Percentiles rank a stretch among this genome's conserved stretches.
Conservation (phyloP, 1,140 invertebrate species). For the Drosophila rhopaloa region DNA sequence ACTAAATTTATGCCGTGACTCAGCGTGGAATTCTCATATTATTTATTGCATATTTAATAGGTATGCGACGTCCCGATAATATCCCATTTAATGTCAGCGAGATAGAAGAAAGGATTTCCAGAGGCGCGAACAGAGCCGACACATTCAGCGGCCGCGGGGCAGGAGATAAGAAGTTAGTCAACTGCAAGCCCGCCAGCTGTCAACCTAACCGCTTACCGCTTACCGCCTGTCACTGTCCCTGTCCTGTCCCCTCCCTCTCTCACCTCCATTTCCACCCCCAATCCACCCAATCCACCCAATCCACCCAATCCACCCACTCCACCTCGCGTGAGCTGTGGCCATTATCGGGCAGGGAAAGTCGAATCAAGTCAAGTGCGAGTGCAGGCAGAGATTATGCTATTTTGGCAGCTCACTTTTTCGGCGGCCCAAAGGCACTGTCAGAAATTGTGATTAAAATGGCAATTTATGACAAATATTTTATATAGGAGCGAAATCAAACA, state of each 20-base stretch:
- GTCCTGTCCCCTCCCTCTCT: neutral
- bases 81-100: conserved; percentile 13
- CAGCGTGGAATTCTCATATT: conserved; percentile 15
- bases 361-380: conserved; percentile 46
- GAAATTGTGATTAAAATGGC: neutral
- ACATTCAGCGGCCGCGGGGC: conserved; percentile 12
- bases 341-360: conserved; percentile 19
- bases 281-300: neutral
- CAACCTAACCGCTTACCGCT: conserved; percentile 8
- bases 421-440: neutral
- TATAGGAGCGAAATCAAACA: neutral
- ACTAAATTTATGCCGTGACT: conserved; percentile 25
- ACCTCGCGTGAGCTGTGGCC: conserved; percentile 18
- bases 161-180: conserved; percentile 42
- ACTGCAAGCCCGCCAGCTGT: conserved; percentile 37
- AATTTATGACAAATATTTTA: neutral
- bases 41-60: conserved; percentile 47
- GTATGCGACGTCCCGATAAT: conserved; percentile 10
- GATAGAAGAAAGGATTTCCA: conserved; percentile 14
- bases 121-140: conserved; percentile 27
- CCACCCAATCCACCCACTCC: neutral
- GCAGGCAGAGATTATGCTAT: conserved; percentile 38
- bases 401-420: conserved; percentile 40
- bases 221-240: neutral
- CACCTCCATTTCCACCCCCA: neutral